These are phyloP conservation scores for Philaethria dido DNA, from an alignment of 2,888 invertebrate species.

Conservation along the genomic window DNA sequence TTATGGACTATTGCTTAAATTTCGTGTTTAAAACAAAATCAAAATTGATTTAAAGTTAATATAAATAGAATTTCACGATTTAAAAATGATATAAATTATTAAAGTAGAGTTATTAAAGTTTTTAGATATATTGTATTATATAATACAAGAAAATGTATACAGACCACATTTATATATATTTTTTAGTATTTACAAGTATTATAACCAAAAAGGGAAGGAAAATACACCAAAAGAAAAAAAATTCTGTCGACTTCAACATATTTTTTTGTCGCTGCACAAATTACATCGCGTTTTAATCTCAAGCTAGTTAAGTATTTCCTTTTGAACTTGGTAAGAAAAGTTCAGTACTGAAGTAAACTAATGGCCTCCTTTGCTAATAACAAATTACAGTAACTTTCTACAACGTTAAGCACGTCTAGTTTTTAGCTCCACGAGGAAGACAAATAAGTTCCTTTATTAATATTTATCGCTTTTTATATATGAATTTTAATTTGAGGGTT, in stretches of 20 bases:
- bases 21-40: too few relatives aligned
- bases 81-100: too few relatives aligned
- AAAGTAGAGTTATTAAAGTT: too few relatives aligned
- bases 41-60: too few relatives aligned
- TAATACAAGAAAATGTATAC: too few relatives aligned
- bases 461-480: background rate
- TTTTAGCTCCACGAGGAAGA: slow-evolving; percentile 8
- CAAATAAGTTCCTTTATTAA: slow-evolving; percentile 9
- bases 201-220: too few relatives aligned
- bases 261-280: slow-evolving; percentile 18
- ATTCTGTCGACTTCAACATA: slow-evolving; percentile 9
- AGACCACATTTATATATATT: too few relatives aligned
- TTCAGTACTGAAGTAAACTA: slow-evolving; percentile 34
- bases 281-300: slow-evolving; percentile 32
- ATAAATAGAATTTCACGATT: too few relatives aligned
- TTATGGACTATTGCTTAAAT: too few relatives aligned
- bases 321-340: slow-evolving; percentile 28
- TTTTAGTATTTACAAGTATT: too few relatives aligned
- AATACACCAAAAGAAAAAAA: background rate
- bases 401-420: slow-evolving; percentile 18
- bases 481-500: too few relatives aligned
- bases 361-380: slow-evolving; percentile 36
- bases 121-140: too few relatives aligned
- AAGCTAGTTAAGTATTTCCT: slow-evolving; percentile 31
- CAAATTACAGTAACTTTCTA: slow-evolving; percentile 27